Percentiles rank a stretch among this genome's conserved stretches.
Evolutionary conservation across 2,113 vertebrate genomes (phyloP).

Genomic region (Scopus umbretta): DNA sequence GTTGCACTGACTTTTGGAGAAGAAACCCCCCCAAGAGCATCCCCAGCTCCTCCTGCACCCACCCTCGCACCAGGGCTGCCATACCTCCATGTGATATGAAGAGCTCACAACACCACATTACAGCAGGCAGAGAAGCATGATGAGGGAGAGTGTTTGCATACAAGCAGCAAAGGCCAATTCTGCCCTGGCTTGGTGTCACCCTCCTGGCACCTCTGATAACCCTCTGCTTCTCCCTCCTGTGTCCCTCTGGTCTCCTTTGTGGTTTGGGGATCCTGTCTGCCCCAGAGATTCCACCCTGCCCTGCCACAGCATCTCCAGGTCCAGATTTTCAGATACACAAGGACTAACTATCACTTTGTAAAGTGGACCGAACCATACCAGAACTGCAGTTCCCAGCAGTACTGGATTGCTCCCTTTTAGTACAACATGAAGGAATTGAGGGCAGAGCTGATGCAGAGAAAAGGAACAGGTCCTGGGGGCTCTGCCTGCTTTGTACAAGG

Average conservation of each 20-base stretch:
- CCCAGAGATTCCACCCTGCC: background rate
- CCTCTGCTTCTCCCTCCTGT: background rate
- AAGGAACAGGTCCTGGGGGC: background rate
- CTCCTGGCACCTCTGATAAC: background rate
- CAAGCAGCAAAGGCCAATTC: background rate
- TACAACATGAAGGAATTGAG: background rate
- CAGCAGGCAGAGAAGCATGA: background rate
- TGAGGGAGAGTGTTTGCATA: background rate
- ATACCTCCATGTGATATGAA: background rate
- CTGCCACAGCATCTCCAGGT: background rate
- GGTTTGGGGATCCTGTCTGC: background rate
- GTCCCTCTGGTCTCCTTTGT: background rate
- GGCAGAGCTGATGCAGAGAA: background rate
- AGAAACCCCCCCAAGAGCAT: background rate
- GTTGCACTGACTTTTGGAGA: background rate
- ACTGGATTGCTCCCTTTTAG: background rate
- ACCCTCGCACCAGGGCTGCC: accelerated
- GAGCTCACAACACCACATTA: accelerated
- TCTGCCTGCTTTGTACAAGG: background rate
- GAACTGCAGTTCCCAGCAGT: background rate
- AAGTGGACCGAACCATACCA: accelerated
- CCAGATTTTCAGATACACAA: background rate
- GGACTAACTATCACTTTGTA: background rate
- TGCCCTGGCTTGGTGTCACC: background rate
- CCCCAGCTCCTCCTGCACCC: background rate